phyloP scores from a whole-genome alignment of 2,888 invertebrate genomes.

The Cecidostiba fungosa region DNA sequence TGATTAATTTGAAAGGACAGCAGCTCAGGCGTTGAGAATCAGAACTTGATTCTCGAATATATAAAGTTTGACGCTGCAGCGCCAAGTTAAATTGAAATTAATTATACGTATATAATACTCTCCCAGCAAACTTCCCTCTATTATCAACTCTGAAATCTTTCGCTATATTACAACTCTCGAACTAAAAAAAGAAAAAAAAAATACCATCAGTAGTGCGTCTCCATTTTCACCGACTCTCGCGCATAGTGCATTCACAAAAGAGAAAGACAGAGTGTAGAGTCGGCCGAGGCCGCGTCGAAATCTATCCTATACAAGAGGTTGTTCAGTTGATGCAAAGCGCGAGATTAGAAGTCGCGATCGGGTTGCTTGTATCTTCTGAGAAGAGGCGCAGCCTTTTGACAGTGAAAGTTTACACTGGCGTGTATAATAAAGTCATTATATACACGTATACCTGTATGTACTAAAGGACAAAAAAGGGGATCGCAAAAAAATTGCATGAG shows the following conservation, averaged over 20 bases:
- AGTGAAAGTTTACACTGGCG: conserved; percentile 34
- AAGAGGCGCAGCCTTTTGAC: conserved; percentile 45
- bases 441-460: neutral
- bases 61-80: neutral
- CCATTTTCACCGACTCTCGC: neutral
- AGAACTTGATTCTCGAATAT: neutral
- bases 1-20: neutral
- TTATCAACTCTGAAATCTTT: too few species aligned
- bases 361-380: neutral
- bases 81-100: neutral
- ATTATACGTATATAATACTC: too few species aligned
- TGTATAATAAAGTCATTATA: neutral
- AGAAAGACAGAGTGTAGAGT: conserved; percentile 11
- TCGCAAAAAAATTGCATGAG: neutral
- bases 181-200: too few species aligned
- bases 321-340: neutral
- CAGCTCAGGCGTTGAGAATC: neutral
- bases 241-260: conserved; percentile 21
- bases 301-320: neutral
- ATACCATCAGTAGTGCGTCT: neutral
- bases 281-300: conserved; percentile 26
- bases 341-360: conserved; percentile 29
- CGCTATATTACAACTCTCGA: too few species aligned
- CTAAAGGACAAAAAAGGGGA: neutral
- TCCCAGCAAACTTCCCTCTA: too few species aligned